Evolutionary conservation across 2,797 vertebrate species (phyloP), one percentile per base, ranked within the genome.

Genomic region (Toxotes lorentzi): DNA sequence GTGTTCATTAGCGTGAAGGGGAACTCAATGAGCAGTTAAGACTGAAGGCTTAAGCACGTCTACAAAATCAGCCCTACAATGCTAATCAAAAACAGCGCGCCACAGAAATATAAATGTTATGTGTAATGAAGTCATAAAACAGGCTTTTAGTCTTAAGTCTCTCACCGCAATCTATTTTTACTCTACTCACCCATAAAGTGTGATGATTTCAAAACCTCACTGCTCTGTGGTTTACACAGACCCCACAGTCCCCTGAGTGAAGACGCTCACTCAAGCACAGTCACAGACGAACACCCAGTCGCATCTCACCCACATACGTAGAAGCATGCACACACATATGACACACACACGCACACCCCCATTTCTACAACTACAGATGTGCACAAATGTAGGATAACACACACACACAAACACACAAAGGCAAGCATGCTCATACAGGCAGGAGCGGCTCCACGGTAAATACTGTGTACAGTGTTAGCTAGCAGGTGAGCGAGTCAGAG

Each of bases 81-180:
- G 92, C 90, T 91, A 94, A 94, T 94, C 91, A 94, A 91, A 94
- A 91, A 80, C 85, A 88, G 89, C 14, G 76, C 1, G 74, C 77
- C 69, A 76, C 88, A 87, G 78, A 93, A 94, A 91, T 86, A 91
- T 85, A 94, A 94, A 94, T 85, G 82, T 90, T 92, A 90, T 89
- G 87, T 89, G 88, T 89, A 94, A 94, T 94, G 87, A 93, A 95
- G 91, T 90, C 91, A 88, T 93, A 91, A 95, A 94, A 93, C 77
- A 77, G 69, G 79, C 76, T 93, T 94, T 93, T 88, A 89, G 86
- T 76, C 80, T 65, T 63, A 88, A 89, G 82, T 87, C 78, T 84
- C 89, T 89, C 86, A 79, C 89, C 88, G 45, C 88, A 84, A 76
- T 91, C 91, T 94, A 94, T 95, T 95, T 95, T 94, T 94, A 91